A percentile compares a stretch with the other conserved stretches of the same genome.
phyloP scores from a whole-genome alignment of 2,797 vertebrate species.

The Scolopax bukidnonensis region DNA sequence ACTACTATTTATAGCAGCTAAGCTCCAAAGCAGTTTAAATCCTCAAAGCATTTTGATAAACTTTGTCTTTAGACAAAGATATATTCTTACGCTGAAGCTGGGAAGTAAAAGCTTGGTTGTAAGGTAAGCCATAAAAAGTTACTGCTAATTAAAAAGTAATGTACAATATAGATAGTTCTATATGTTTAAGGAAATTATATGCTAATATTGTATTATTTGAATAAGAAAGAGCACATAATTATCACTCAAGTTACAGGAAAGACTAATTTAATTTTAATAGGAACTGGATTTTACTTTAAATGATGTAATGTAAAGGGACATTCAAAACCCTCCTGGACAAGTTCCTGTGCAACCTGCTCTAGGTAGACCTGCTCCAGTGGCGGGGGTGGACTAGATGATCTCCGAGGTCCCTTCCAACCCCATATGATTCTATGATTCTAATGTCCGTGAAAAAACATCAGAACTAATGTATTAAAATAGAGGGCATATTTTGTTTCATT shows the following conservation, averaged over 20 bases:
- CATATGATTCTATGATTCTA: too few species aligned
- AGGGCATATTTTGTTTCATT: neutral
- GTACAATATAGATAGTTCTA: neutral
- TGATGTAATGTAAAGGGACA: neutral
- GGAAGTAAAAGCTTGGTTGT: neutral
- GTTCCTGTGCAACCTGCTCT: too few species aligned
- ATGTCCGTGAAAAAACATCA: neutral
- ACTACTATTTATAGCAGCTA: neutral
- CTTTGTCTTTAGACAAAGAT: neutral
- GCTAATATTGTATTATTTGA: neutral
- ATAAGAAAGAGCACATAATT: neutral
- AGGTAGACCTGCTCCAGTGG: too few species aligned
- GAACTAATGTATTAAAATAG: neutral
- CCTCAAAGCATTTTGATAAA: neutral
- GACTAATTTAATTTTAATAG: slow-evolving; percentile 2
- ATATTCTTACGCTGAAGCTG: neutral
- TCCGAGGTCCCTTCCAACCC: too few species aligned
- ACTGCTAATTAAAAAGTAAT: neutral
- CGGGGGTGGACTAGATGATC: too few species aligned
- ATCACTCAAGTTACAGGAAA: neutral
- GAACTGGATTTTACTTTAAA: neutral
- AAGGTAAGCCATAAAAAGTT: neutral
- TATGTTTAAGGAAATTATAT: neutral
- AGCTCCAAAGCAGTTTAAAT: neutral
- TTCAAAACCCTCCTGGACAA: too few species aligned